phyloP scores from a whole-genome alignment of 1,140 invertebrate species.

The Drosophila tropicalis region DNA sequence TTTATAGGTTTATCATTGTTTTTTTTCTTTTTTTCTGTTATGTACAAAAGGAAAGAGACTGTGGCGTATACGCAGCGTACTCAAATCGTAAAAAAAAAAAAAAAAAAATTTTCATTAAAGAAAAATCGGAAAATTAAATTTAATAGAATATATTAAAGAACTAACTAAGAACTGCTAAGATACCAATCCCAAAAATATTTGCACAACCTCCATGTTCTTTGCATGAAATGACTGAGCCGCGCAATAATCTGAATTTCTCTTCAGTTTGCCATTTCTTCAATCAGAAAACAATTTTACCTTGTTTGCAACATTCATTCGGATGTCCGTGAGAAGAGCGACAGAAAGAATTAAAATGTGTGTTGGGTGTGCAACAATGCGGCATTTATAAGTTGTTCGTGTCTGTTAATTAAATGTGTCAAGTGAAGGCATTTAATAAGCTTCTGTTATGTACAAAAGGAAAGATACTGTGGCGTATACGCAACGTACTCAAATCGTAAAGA shows the following conservation, averaged over 20 bases:
- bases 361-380: constrained; percentile 34
- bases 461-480: constrained; percentile 50
- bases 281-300: constrained; percentile 65
- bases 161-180: neutral
- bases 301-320: constrained; percentile 44
- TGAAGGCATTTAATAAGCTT: constrained; percentile 77
- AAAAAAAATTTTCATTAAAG: neutral
- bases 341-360: neutral
- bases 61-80: constrained; percentile 45
- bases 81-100: neutral
- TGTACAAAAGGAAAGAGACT: constrained; percentile 52
- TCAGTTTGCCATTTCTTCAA: constrained; percentile 2
- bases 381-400: constrained; percentile 80
- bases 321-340: neutral
- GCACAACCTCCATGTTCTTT: neutral
- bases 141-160: neutral
- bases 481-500: neutral
- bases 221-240: neutral
- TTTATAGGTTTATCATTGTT: neutral
- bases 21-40: neutral
- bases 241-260: constrained; percentile 19
- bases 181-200: neutral
- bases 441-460: constrained; percentile 71
- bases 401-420: constrained; percentile 81
- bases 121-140: neutral